These are phyloP conservation scores for Hippocampus barbouri DNA, from an alignment of 2,113 vertebrate species.

Conservation along the genomic window DNA sequence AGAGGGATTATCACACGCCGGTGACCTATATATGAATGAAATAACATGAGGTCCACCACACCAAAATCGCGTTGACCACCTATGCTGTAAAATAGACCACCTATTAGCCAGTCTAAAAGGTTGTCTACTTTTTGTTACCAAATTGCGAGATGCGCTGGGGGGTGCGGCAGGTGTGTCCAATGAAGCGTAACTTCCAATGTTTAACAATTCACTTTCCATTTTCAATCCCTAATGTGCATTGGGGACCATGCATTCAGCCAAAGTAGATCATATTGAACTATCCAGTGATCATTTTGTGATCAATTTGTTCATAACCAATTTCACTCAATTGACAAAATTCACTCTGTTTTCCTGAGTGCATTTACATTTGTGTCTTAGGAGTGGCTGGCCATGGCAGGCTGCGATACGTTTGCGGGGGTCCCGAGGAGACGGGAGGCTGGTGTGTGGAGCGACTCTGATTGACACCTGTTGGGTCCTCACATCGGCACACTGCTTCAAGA, in stretches of 20 bases:
- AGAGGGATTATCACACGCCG: no score
- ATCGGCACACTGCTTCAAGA: constrained; percentile 96
- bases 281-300: not conserved
- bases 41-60: no score
- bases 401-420: constrained; percentile 85
- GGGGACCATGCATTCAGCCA: not conserved
- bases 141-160: no score
- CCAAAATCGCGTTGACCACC: no score
- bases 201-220: no score
- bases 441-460: constrained; percentile 93
- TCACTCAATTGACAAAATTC: not conserved
- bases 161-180: no score
- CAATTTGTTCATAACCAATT: not conserved
- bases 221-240: not conserved
- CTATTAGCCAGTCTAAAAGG: no score
- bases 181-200: no score
- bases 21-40: no score
- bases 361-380: constrained; percentile 65
- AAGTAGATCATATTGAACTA: no score
- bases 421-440: constrained; percentile 83
- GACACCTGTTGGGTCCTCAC: constrained; percentile 96
- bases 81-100: no score
- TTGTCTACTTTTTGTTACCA: no score
- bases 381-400: constrained; percentile 95
- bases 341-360: not conserved